Evolutionary conservation across 2,113 vertebrate genomes (phyloP).

Genomic region (Astur gentilis): DNA sequence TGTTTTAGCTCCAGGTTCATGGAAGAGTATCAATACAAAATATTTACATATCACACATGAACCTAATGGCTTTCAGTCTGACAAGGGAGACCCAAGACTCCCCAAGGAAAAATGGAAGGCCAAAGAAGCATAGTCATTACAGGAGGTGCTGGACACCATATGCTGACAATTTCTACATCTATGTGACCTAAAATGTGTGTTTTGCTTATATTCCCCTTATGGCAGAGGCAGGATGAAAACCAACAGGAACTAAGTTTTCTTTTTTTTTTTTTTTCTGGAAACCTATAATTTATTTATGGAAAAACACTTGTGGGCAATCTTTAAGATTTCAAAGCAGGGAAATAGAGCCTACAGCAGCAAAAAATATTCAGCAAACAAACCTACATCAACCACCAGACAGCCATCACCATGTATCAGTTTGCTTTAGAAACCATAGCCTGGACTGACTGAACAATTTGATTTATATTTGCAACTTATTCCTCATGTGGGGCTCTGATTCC

Average conservation of each 20-base stretch:
- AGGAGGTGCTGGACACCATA: not conserved
- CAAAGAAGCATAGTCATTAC: not conserved
- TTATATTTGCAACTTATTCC: not conserved
- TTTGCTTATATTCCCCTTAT: not conserved
- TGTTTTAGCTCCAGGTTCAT: not conserved
- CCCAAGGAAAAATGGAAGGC: not conserved
- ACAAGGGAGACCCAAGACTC: not conserved
- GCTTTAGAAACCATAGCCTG: not conserved
- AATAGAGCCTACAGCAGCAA: not conserved
- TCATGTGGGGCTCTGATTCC: not conserved
- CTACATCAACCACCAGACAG: not conserved
- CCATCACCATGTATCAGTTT: not conserved
- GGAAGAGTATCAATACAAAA: not conserved
- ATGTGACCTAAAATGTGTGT: not conserved
- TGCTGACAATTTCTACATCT: not conserved
- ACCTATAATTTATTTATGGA: not conserved
- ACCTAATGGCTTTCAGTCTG: not conserved
- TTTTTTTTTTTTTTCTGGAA: not conserved
- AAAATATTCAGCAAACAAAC: not conserved
- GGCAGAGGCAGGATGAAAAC: not conserved
- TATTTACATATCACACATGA: not conserved
- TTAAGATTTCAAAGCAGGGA: not conserved
- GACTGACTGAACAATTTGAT: not conserved
- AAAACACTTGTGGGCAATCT: not conserved
- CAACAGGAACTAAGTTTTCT: not conserved